Percentiles rank a stretch among this genome's conserved stretches.
These are phyloP conservation scores for Penelope pileata DNA, from an alignment of 2,113 vertebrate species.

Conservation along the genomic window DNA sequence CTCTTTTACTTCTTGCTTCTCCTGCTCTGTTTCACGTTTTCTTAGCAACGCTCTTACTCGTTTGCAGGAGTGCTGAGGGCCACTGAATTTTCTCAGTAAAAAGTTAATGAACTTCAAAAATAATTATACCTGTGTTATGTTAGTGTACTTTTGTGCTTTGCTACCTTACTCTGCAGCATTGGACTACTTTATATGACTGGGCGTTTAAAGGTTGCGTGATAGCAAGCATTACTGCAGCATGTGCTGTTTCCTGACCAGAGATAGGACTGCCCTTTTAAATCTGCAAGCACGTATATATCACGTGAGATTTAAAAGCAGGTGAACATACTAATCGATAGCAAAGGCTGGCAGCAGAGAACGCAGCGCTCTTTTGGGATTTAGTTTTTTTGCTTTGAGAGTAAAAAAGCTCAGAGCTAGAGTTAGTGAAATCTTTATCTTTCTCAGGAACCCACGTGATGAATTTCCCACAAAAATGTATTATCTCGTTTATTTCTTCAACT, in stretches of 20 bases:
- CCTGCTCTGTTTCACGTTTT: not conserved
- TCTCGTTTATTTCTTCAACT: not conserved
- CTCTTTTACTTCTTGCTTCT: not conserved
- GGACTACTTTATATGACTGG: not conserved
- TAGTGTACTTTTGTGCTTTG: not conserved
- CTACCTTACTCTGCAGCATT: not conserved
- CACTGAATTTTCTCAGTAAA: not conserved
- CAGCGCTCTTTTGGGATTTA: not conserved
- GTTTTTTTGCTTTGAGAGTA: not conserved
- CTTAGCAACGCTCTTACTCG: not conserved
- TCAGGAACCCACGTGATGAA: not conserved
- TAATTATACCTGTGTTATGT: not conserved
- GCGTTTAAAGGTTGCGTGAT: not conserved
- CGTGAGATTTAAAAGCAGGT: not conserved
- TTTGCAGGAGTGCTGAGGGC: not conserved
- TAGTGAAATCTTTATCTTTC: not conserved
- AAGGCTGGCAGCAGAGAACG: not conserved
- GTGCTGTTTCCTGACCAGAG: not conserved
- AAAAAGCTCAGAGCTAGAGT: not conserved
- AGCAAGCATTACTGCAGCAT: not conserved
- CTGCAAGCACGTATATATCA: not conserved
- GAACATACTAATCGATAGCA: not conserved
- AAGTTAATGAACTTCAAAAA: not conserved
- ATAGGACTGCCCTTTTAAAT: not conserved
- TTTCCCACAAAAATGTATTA: not conserved